phyloP scores from a whole-genome alignment of 2,797 vertebrate species.

The Moxostoma hubbsi region DNA sequence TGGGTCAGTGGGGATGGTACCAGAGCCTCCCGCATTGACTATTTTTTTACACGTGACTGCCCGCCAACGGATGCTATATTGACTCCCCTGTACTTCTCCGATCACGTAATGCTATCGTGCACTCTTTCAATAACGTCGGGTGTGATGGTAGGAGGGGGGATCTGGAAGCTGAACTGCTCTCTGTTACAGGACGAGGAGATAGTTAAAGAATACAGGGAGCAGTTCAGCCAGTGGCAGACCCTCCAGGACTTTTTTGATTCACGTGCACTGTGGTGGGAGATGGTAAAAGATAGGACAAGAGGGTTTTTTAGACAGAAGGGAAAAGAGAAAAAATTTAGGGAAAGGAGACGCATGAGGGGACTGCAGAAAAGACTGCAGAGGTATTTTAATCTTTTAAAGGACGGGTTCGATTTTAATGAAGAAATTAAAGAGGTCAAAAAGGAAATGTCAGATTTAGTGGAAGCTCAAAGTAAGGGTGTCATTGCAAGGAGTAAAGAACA shows the following conservation, averaged over 20 bases:
- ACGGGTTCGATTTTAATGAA: no score
- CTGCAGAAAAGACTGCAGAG: no score
- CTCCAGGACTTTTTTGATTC: background rate
- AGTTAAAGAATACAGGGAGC: background rate
- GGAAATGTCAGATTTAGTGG: no score
- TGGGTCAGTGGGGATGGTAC: background rate
- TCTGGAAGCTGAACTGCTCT: conserved; percentile 11
- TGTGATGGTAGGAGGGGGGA: background rate
- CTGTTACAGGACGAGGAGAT: background rate
- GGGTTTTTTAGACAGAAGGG: background rate
- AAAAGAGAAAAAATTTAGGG: background rate
- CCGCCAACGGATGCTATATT: background rate
- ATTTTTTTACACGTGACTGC: background rate
- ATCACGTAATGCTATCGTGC: background rate
- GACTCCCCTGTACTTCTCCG: background rate
- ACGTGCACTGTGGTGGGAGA: background rate
- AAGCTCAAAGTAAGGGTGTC: no score
- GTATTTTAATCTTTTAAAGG: no score
- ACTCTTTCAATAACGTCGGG: background rate
- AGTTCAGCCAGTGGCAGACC: background rate
- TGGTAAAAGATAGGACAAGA: background rate
- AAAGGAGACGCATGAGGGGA: background rate
- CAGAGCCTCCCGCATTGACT: background rate
- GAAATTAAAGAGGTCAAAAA: no score
- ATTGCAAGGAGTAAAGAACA: no score